Evolutionary conservation across 1,140 invertebrate genomes (phyloP).

Genomic region (Zaprionus davidi): DNA sequence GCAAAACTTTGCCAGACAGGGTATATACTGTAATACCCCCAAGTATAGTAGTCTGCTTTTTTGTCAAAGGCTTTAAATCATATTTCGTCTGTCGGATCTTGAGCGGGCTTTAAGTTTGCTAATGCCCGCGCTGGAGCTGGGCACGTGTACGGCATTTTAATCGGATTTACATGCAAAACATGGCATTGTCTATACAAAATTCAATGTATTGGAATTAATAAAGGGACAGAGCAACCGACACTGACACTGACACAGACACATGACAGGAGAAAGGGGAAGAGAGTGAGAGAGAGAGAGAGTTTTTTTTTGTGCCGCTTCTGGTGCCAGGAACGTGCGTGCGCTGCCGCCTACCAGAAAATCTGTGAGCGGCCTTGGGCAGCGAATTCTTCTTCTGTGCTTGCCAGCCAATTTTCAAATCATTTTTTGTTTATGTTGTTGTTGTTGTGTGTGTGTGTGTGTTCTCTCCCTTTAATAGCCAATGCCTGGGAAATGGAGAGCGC

Average conservation of each 20-base stretch:
- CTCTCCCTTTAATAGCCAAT: constrained; percentile 71
- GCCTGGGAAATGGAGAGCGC: constrained; percentile 34
- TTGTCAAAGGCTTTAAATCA: constrained; percentile 67
- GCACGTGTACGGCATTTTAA: constrained; percentile 63
- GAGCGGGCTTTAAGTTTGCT: constrained; percentile 37
- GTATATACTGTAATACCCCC: not conserved
- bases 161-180: constrained; percentile 73
- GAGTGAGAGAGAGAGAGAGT: not conserved
- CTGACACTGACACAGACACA: too few relatives aligned
- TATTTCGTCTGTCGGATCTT: not conserved
- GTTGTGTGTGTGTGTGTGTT: constrained; percentile 2
- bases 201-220: constrained; percentile 82
- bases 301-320: not conserved
- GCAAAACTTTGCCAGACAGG: not conserved
- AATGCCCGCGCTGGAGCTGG: constrained; percentile 4
- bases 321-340: constrained; percentile 38
- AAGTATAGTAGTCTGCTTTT: constrained; percentile 1
- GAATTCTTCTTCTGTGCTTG: constrained; percentile 34
- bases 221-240: constrained; percentile 41
- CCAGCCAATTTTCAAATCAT: constrained; percentile 65
- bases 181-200: constrained; percentile 73
- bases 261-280: not conserved
- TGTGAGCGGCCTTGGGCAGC: constrained; percentile 28
- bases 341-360: constrained; percentile 42
- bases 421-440: constrained; percentile 21